Conservation (phyloP, 2,113 vertebrate genomes). For the Pseudopodoces humilis region DNA sequence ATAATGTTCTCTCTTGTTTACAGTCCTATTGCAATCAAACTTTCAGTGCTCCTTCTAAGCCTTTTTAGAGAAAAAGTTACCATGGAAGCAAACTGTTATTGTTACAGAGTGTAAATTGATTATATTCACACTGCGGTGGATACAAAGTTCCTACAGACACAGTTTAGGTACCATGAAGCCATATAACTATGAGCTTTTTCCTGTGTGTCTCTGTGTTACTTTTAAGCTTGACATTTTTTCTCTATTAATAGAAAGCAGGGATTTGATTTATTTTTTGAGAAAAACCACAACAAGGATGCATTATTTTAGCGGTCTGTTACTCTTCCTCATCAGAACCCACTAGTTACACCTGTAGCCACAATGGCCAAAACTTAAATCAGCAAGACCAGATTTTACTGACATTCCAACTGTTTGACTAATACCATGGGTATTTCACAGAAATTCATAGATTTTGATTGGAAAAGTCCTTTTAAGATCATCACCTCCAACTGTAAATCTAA, state of each 20-base stretch:
- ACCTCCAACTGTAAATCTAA: background rate
- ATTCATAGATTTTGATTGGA: background rate
- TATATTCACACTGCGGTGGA: background rate
- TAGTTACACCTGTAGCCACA: background rate
- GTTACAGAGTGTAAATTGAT: background rate
- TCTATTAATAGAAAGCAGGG: background rate
- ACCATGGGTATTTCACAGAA: background rate
- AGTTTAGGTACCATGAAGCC: background rate
- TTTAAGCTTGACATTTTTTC: background rate
- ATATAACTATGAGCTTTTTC: background rate
- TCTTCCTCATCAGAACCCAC: background rate
- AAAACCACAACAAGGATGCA: background rate
- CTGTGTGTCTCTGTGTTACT: background rate
- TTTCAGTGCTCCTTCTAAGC: conserved; percentile 71
- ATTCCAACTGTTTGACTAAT: background rate
- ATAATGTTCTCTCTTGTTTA: conserved; percentile 44
- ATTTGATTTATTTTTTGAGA: background rate
- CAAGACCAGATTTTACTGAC: background rate
- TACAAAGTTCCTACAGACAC: background rate
- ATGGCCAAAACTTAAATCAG: background rate
- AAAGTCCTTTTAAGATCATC: background rate
- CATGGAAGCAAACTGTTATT: conserved; percentile 1
- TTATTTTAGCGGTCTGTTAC: background rate
- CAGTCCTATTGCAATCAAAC: conserved; percentile 34
- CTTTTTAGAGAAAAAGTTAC: conserved; percentile 56